Conservation (phyloP, 2,113 vertebrate genomes). For the Amphiprion percula region DNA sequence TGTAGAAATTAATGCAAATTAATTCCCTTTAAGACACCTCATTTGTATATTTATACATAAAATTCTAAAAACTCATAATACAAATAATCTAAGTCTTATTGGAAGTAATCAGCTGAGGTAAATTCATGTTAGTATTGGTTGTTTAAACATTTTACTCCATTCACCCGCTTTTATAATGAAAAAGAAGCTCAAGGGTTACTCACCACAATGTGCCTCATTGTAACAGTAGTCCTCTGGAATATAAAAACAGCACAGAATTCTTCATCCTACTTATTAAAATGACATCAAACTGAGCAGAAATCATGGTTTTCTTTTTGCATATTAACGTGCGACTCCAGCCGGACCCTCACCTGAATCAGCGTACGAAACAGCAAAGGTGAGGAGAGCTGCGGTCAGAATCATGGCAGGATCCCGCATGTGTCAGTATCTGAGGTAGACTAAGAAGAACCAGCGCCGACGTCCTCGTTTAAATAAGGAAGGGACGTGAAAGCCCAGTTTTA, state of each 20-base stretch:
- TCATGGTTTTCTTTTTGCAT: neutral
- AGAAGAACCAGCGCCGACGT: neutral
- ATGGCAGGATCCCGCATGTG: conserved; percentile 31
- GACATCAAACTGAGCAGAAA: neutral
- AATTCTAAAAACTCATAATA: no score
- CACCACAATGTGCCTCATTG: conserved; percentile 76
- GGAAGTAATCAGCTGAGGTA: no score
- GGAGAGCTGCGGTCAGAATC: conserved; percentile 56
- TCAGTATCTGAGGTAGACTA: conserved; percentile 60
- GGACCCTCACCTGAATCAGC: conserved; percentile 66
- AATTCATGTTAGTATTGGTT: no score
- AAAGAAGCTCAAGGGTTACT: conserved; percentile 45
- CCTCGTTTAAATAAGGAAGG: conserved; percentile 53
- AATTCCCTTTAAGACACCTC: no score
- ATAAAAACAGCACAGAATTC: neutral
- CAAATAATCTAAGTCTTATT: no score
- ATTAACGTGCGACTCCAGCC: neutral
- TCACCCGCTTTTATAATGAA: neutral
- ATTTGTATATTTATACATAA: no score
- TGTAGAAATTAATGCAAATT: no score
- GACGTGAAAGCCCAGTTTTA: conserved; percentile 54
- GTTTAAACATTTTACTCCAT: no score
- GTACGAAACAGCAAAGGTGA: conserved; percentile 25
- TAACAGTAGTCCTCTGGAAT: conserved; percentile 82
- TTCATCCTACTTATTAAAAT: no score